A percentile compares a stretch with the other conserved stretches of the same genome.
Conservation (phyloP, 2,113 vertebrate species). For the Malurus elegans region DNA sequence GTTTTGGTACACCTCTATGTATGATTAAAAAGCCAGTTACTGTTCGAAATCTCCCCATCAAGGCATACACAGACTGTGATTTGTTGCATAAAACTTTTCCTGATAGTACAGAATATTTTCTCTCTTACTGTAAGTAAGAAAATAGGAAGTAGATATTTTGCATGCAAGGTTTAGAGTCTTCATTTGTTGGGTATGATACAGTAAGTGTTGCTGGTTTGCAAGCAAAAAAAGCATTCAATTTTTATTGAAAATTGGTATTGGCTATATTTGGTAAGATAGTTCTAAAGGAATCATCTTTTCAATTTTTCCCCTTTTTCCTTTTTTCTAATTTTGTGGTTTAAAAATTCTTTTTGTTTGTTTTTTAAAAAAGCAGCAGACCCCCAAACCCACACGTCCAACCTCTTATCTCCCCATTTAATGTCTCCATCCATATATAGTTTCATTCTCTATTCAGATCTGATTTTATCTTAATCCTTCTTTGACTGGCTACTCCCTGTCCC, state of each 20-base stretch:
- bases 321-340: neutral
- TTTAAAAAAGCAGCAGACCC: too few species aligned
- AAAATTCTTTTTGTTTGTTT: neutral
- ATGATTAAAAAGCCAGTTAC: neutral
- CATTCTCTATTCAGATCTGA: neutral
- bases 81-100: neutral
- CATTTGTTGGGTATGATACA: neutral
- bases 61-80: neutral
- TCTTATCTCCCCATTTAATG: neutral
- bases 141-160: neutral
- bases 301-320: neutral
- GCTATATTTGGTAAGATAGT: neutral
- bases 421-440: neutral
- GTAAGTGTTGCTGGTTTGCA: neutral
- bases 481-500: neutral
- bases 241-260: neutral
- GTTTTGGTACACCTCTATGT: neutral
- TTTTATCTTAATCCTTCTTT: neutral
- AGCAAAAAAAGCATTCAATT: neutral
- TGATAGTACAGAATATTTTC: neutral
- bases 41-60: neutral
- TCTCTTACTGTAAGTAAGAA: neutral
- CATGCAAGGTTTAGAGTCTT: neutral
- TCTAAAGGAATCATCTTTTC: neutral
- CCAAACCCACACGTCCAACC: accelerated